phyloP scores from a whole-genome alignment of 2,113 vertebrate species.

The Epinephelus fuscoguttatus region DNA sequence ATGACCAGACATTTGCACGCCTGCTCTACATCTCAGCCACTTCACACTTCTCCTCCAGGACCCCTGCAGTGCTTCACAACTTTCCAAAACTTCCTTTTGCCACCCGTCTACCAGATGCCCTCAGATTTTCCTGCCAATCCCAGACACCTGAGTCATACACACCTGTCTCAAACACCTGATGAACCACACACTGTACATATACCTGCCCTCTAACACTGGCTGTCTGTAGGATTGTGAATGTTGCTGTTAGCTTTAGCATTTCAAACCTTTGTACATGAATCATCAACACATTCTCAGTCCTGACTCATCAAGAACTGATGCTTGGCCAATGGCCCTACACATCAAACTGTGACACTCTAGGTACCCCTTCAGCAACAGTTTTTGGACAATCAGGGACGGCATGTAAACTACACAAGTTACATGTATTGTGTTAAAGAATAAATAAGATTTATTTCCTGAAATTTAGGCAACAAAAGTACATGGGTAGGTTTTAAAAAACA shows the following conservation, averaged over 20 bases:
- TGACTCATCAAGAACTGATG: no score
- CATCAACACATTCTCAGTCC: not conserved
- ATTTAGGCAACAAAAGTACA: no score
- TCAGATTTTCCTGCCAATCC: not conserved
- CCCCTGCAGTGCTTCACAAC: slow-evolving; percentile 4
- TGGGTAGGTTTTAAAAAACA: no score
- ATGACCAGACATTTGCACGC: not conserved
- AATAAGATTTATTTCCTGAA: no score
- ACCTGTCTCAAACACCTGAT: not conserved
- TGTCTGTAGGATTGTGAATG: not conserved
- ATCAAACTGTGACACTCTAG: no score
- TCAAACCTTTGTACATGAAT: not conserved
- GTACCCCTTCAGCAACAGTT: no score
- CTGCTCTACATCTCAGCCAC: slow-evolving; percentile 6
- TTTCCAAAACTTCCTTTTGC: slow-evolving; percentile 1
- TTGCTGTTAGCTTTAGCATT: not conserved
- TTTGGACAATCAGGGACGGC: no score
- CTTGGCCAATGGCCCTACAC: no score
- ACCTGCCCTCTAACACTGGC: not conserved
- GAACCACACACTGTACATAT: not conserved
- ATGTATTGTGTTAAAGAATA: no score
- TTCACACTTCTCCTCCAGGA: not conserved
- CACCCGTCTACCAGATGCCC: not conserved
- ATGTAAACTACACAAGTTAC: no score
- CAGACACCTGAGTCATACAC: not conserved